A percentile compares a stretch with the other conserved stretches of the same genome.
Evolutionary conservation across 2,797 vertebrate genomes (phyloP).

Genomic region (Hypotaenidia okinawae): DNA sequence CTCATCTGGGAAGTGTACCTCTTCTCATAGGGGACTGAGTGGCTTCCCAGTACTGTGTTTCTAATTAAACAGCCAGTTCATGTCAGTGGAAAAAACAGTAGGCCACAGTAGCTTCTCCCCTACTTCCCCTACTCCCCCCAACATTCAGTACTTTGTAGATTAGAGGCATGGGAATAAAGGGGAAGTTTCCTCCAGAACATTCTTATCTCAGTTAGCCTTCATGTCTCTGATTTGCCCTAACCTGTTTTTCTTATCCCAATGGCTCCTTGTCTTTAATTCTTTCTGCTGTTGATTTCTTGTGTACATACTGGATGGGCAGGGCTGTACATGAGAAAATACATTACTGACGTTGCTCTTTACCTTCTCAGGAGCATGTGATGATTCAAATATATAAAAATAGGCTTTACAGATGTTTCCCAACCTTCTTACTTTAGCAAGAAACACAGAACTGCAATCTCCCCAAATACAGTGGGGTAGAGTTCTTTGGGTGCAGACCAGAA

Average conservation of each 20-base stretch:
- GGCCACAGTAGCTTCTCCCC: not conserved
- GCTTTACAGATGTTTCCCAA: not conserved
- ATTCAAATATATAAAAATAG: slow-evolving; percentile 22
- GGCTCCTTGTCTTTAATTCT: slow-evolving; percentile 9
- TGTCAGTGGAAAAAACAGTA: not conserved
- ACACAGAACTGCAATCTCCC: not conserved
- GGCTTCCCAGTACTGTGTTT: not conserved
- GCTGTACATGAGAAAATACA: slow-evolving; percentile 17
- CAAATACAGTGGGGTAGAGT: not conserved
- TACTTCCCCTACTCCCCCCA: not conserved
- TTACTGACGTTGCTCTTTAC: not conserved
- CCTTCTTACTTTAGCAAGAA: not conserved
- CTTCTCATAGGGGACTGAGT: not conserved
- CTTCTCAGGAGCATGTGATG: not conserved
- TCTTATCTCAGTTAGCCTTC: not conserved
- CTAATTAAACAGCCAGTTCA: not conserved
- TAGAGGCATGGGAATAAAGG: not conserved
- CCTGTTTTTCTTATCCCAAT: slow-evolving; percentile 17
- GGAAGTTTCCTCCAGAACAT: not conserved
- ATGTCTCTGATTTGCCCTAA: not conserved
- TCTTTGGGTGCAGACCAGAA: not conserved
- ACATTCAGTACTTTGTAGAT: not conserved
- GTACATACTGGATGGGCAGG: slow-evolving; percentile 7
- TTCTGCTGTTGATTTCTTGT: slow-evolving; percentile 42
- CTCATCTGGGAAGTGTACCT: not conserved